A percentile compares a stretch with the other conserved stretches of the same genome.
Evolutionary conservation across 2,888 invertebrate genomes (phyloP).

Genomic region (Ophioninae sp.): DNA sequence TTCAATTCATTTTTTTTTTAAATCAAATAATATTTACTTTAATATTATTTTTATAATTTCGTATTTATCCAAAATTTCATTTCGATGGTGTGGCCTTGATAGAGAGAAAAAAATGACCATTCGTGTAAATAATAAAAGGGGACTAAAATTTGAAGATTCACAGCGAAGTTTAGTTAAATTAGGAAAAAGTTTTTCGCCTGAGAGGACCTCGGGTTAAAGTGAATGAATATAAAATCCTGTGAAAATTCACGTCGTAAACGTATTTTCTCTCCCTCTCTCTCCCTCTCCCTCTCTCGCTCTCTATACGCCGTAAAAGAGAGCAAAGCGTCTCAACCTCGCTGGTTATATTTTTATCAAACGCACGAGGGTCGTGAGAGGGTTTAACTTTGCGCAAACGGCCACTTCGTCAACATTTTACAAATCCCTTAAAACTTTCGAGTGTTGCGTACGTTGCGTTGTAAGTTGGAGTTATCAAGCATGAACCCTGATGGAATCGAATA

Average conservation of each 20-base stretch:
- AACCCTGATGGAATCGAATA: slow-evolving; percentile 34
- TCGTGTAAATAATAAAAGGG: neutral
- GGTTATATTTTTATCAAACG: slow-evolving; percentile 6
- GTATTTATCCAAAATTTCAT: neutral
- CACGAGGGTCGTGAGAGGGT: slow-evolving; percentile 21
- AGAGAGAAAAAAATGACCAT: neutral
- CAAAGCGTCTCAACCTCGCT: slow-evolving; percentile 14
- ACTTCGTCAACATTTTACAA: slow-evolving; percentile 50
- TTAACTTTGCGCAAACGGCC: slow-evolving; percentile 35
- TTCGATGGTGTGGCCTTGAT: neutral
- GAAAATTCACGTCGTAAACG: neutral
- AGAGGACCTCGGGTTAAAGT: too few species aligned
- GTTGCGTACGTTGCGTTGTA: slow-evolving; percentile 16
- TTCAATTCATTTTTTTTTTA: neutral
- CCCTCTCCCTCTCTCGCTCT: slow-evolving; percentile 20
- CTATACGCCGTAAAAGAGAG: slow-evolving; percentile 23
- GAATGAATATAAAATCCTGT: neutral
- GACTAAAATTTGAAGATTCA: neutral
- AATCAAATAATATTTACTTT: neutral
- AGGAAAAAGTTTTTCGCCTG: neutral
- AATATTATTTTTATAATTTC: neutral
- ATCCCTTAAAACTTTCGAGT: slow-evolving; percentile 47
- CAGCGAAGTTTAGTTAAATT: neutral
- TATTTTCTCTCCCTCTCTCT: neutral
- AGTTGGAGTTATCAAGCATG: slow-evolving; percentile 14